Conservation (phyloP, 2,888 invertebrate species). For the Dexiosoma caninum region DNA sequence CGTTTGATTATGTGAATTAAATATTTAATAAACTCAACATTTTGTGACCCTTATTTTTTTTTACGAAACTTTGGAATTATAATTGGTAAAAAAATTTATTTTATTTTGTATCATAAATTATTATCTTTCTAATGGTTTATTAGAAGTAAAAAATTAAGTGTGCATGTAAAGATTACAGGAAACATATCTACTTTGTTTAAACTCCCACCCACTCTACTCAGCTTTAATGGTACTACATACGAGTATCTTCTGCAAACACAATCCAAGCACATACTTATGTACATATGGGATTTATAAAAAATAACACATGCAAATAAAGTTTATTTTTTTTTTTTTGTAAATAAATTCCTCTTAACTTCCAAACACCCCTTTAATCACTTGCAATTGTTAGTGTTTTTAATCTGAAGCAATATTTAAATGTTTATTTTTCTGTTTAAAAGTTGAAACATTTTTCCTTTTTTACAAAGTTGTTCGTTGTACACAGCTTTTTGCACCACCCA, state of each 20-base stretch:
- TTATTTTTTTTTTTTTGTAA: background rate
- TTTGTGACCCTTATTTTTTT: too few relatives aligned
- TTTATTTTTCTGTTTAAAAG: background rate
- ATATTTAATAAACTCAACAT: too few relatives aligned
- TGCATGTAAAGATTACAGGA: background rate
- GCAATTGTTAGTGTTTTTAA: constrained; percentile 21
- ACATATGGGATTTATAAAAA: background rate
- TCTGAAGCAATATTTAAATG: constrained; percentile 33
- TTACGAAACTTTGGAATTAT: too few relatives aligned
- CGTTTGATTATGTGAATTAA: too few relatives aligned
- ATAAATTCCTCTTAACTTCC: too few relatives aligned
- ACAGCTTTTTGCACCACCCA: background rate
- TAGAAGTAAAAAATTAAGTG: too few relatives aligned
- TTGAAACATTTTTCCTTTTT: background rate
- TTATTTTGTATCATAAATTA: too few relatives aligned
- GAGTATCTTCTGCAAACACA: background rate
- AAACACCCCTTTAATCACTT: constrained; percentile 14
- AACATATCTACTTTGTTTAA: background rate
- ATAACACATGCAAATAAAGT: background rate
- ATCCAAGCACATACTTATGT: too few relatives aligned
- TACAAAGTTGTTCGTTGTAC: background rate
- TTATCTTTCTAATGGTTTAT: too few relatives aligned
- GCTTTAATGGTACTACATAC: background rate
- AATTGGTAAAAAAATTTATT: too few relatives aligned
- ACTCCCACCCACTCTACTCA: background rate